Base-by-base conservation (phyloP, 2,797 vertebrate genomes). In the Meda fulgida region DNA sequence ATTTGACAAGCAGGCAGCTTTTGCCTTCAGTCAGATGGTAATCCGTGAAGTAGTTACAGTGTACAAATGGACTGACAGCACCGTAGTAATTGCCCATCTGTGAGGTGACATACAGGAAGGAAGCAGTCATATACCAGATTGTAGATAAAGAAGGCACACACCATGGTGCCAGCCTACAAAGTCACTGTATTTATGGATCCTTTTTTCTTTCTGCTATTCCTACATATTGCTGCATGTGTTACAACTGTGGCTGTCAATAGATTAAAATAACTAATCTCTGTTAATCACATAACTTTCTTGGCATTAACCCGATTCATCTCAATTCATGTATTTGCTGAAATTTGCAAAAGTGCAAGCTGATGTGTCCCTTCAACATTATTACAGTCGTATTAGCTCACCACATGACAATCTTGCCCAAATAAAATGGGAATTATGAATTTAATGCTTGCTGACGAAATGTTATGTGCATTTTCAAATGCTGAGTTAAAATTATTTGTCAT, bases 181-280 rank as follows among this genome's bases (percentile, higher is more conserved):
- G 81, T 84, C 85, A 79, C 78, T 75, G 89, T 84, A 85, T 89
- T 89, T 87, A 85, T 86, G 81, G 38, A 82, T 73, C 48, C 55
- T 86, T 84, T 38, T 88, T 90, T 60, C 75, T 83, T 71, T 87
- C 92, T 93, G 90, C 88, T 91, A 90, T 92, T 93, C 89, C 48
- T 38, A 7, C 38, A 86, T 84, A 89, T 89, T 70, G 46, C 85
- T 88, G 38, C 60, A 19, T 38, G 81, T 71, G 79, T 88, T 88
- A 91, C 92, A 76, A 58, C 55, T 72, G 60, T 11, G 23, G 1
- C 26, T 43, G 51, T 58, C 34, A 51, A 29, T 51, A 82, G 38
- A 63, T 82, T 48, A 10, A n/a, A 71, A 31, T 21, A 60, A 60
- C 29, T 34, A 73, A 43, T 18, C 21, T 43, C 10, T 9, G 18